Evolutionary conservation across 2,888 invertebrate species (phyloP), one percentile per base, ranked within the genome.

Genomic region (Rhynchonema sp.): DNA sequence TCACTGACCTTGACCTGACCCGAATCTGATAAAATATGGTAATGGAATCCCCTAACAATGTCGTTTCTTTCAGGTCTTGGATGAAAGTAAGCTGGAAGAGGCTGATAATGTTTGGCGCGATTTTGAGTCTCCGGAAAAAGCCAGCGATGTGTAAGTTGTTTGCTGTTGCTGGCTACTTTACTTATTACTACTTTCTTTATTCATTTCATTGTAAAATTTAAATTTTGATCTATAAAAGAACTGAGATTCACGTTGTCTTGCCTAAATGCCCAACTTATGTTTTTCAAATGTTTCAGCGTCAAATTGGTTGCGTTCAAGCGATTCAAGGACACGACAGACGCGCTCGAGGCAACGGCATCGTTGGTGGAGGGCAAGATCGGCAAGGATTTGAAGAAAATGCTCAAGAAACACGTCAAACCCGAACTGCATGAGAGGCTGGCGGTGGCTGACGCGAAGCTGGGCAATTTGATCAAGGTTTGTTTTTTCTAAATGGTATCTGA

Each of bases 231-330:
- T n/a, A n/a, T n/a, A n/a, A n/a, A n/a, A n/a, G n/a, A n/a, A n/a
- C n/a, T n/a, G n/a, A n/a, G n/a, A n/a, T 13, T 13, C n/a, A 3
- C 49, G 49, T 49, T 22, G 49, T 49, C n/a, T 49, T 2, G 3
- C 49, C 9, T 22, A 59, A 58, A 29, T 25, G 13, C 22, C 26
- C 46, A 23, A 20, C 26, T 26, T 6, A 60, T 28, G n/a, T n/a
- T n/a, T n/a, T n/a, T n/a, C n/a, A n/a, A 53, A 63, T 69, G 62
- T 75, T 80, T 66, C 77, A 91, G 91, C 62, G 79, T 98, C 0
- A 89, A 94, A 75, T 78, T 98, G 63, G 89, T 91, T 73, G 86
- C 90, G 73, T 98, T 98, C 76, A 82, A 90, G 66, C 94, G 94
- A 75, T 98, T 98, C 73, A 82, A 83, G 64, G 92, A 94, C 71